Evolutionary conservation across 2,113 vertebrate species (phyloP).

Genomic region (Apeltes quadracus): DNA sequence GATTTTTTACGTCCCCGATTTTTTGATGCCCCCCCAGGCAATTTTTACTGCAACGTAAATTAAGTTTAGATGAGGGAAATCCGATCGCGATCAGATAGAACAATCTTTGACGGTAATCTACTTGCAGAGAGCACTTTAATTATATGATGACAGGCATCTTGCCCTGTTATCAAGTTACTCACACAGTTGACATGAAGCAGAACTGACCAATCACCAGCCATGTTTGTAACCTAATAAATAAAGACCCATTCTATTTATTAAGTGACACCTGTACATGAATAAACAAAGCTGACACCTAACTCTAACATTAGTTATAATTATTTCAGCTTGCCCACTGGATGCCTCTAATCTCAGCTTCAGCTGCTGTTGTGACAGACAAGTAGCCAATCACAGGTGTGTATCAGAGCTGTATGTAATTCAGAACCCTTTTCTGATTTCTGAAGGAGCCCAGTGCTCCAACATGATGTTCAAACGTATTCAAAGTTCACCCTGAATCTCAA

Average conservation of each 20-base stretch:
- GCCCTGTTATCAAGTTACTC: not conserved
- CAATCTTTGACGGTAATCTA: not conserved
- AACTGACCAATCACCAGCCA: too few relatives aligned
- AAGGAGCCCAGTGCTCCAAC: not conserved
- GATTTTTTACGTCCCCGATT: too few relatives aligned
- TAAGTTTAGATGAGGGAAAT: not conserved
- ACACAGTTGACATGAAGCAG: not conserved
- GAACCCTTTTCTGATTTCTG: not conserved
- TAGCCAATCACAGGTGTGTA: not conserved
- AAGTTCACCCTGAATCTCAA: not conserved
- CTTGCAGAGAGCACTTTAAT: not conserved
- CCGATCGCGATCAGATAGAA: not conserved
- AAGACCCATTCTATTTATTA: not conserved
- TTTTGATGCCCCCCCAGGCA: too few relatives aligned
- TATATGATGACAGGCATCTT: not conserved
- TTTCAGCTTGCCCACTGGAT: not conserved
- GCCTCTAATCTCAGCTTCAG: not conserved
- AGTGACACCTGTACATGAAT: not conserved
- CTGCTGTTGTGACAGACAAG: not conserved
- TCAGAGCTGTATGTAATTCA: not conserved
- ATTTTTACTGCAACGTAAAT: too few relatives aligned
- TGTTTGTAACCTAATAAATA: not conserved
- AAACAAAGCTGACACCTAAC: not conserved
- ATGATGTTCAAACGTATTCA: not conserved
- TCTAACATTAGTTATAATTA: not conserved